Evolutionary conservation across 1,140 invertebrate genomes (phyloP).

Genomic region (Physella acuta): DNA sequence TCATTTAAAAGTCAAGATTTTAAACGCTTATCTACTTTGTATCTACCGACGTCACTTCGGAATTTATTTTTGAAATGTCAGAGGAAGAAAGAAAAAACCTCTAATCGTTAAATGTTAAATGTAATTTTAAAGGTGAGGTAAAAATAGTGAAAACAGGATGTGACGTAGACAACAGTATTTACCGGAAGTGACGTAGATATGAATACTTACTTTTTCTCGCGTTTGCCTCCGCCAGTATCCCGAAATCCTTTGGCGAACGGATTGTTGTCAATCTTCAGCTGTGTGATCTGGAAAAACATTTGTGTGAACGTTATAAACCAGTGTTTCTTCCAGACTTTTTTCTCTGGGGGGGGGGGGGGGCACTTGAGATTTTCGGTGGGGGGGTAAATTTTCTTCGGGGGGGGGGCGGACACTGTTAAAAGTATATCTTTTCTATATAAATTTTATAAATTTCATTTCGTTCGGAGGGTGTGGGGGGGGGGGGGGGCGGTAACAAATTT

Average conservation of each 20-base stretch:
- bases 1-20: too few relatives aligned
- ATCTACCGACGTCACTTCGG: background rate
- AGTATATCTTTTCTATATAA: too few relatives aligned
- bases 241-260: constrained; percentile 95
- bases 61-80: background rate
- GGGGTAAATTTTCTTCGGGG: too few relatives aligned
- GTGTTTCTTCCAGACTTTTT: too few relatives aligned
- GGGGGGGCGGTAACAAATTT: too few relatives aligned
- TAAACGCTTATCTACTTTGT: background rate
- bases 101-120: background rate
- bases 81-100: background rate
- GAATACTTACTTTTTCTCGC: constrained; percentile 58
- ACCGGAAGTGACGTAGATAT: background rate
- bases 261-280: constrained; percentile 91
- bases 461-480: too few relatives aligned
- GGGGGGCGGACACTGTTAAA: too few relatives aligned
- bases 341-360: too few relatives aligned
- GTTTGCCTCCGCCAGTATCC: constrained; percentile 68
- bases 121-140: background rate
- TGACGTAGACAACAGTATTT: background rate
- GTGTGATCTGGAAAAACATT: constrained; percentile 81
- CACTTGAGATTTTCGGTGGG: too few relatives aligned
- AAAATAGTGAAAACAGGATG: background rate
- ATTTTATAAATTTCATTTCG: too few relatives aligned
- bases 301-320: too few relatives aligned